Evolutionary conservation across 2,797 vertebrate genomes (phyloP), one percentile per base, ranked within the genome.

Genomic region (Intellagama lesueurii): DNA sequence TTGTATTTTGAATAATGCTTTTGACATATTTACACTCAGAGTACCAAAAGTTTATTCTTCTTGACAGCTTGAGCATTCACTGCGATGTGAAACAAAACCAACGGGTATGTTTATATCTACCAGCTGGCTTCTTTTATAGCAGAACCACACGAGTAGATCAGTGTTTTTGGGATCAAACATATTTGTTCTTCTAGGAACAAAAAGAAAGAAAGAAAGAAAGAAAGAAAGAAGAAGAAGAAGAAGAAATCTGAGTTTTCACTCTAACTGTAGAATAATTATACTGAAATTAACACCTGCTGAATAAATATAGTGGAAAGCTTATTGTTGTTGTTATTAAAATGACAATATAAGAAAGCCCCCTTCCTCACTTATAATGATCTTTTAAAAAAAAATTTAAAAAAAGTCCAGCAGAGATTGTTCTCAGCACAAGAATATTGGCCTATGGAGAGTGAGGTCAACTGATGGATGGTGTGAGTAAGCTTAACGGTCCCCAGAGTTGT

Each of bases 11-110:
- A 90, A 17, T 26, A 72, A 70, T 89, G 56, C 0, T 90, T 90
- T 83, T 91, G 84, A 89, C 76, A 89, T 9, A 56, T 81, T 78
- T 88, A 82, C 89, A 85, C 26, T 88, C 70, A n/a, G 87, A 90
- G 86, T 92, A 90, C 86, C 22, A 89, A 77, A 64, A 91, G 0
- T 92, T 83, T 88, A 92, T 92, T 93, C 87, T 80, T 92, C 5
- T 81, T 91, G 91, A 91, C 86, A 94, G 83, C 28, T 89, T 88
- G 83, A 93, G 83, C 87, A 93, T 92, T 94, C 94, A 60, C 79
- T 93, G 60, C 86, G 88, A 92, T 90, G 81, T 1, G 0, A 68
- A 90, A 81, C 90, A 88, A 85, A 88, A 81, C 88, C 80, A 91
- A 91, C 79, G 78, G 30, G 89, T 88, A 92, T 69, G 66, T 90